Evolutionary conservation across 53 echinoderm and acorn worm genomes (phyloP).

Genomic region (Echinarachnius parma): DNA sequence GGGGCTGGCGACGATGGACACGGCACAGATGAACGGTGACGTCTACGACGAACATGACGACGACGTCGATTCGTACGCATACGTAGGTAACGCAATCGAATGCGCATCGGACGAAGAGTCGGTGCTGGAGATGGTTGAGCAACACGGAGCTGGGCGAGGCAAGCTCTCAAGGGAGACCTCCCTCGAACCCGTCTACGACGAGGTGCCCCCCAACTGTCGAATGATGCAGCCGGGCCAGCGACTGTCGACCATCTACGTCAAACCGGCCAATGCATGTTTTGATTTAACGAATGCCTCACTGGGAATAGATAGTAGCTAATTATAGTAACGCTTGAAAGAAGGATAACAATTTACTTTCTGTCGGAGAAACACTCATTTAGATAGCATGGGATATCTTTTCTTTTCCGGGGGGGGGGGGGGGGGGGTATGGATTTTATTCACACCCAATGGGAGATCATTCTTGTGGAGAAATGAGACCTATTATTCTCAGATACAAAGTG

Average conservation of each 20-base stretch:
- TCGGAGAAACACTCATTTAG: too few relatives aligned
- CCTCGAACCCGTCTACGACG: slow-evolving; percentile 15
- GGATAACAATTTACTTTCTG: too few relatives aligned
- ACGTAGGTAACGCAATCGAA: neutral
- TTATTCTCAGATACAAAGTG: too few relatives aligned
- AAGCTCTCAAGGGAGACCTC: neutral
- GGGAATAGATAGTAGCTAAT: too few relatives aligned
- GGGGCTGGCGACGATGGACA: neutral
- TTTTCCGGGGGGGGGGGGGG: too few relatives aligned
- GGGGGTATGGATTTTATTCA: too few relatives aligned
- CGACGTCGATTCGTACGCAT: neutral
- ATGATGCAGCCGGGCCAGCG: slow-evolving; percentile 15
- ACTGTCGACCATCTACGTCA: slow-evolving; percentile 21
- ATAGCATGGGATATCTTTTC: too few relatives aligned
- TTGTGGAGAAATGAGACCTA: too few relatives aligned
- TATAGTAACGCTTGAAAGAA: too few relatives aligned
- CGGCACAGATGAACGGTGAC: neutral
- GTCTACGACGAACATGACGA: neutral
- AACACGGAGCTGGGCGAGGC: neutral
- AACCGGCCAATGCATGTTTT: slow-evolving; percentile 12
- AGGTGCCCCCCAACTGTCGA: neutral
- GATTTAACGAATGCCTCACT: slow-evolving; percentile 4
- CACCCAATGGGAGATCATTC: too few relatives aligned
- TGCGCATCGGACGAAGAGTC: neutral
- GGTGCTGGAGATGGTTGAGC: neutral